phyloP scores from a whole-genome alignment of 1,140 invertebrate genomes.

The Drosophila orosa region DNA sequence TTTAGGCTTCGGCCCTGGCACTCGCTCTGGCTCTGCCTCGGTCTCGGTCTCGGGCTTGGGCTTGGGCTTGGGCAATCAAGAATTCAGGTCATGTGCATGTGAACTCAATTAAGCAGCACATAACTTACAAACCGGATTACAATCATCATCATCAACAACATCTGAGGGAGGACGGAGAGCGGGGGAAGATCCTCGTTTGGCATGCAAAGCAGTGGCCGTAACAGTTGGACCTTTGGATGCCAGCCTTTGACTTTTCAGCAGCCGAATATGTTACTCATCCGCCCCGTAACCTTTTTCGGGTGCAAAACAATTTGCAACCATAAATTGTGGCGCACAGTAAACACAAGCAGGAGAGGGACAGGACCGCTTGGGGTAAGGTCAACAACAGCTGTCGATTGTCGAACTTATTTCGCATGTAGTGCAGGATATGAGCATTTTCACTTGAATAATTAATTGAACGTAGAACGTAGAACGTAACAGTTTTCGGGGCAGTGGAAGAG shows the following conservation, averaged over 20 bases:
- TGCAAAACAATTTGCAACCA: conserved; percentile 84
- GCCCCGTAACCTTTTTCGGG: conserved; percentile 74
- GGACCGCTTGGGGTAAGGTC: conserved; percentile 69
- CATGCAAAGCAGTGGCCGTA: conserved; percentile 71
- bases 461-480: conserved; percentile 67
- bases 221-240: conserved; percentile 48
- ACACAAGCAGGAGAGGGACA: neutral
- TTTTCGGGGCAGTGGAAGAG: conserved; percentile 11
- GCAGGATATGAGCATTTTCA: conserved; percentile 82
- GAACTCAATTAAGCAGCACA: conserved; percentile 84
- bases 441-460: conserved; percentile 84
- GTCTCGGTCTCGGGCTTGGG: conserved; percentile 23
- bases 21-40: neutral
- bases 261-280: conserved; percentile 76
- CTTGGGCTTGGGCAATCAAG: conserved; percentile 63
- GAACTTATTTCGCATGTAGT: conserved; percentile 76
- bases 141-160: conserved; percentile 83
- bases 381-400: conserved; percentile 78
- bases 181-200: conserved; percentile 46
- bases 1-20: conserved; percentile 16
- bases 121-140: conserved; percentile 84
- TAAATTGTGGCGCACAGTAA: conserved; percentile 66
- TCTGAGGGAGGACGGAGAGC: conserved; percentile 21
- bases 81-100: conserved; percentile 84
- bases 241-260: conserved; percentile 67